Base-by-base conservation (phyloP, 2,888 invertebrate genomes). In the Lasioglossum figueresi region DNA sequence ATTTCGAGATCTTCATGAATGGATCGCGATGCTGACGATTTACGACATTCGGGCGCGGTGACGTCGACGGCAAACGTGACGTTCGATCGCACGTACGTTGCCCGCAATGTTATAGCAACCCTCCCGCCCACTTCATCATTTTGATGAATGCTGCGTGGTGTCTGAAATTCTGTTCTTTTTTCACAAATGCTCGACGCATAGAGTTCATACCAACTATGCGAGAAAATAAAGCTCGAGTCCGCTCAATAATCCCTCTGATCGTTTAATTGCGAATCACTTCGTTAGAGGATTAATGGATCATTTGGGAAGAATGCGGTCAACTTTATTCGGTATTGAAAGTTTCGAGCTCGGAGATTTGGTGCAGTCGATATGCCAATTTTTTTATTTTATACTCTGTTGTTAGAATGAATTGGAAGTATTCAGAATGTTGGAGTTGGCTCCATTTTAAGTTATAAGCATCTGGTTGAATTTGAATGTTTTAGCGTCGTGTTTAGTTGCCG, bases 1-100 rank as follows among this genome's bases (percentile, higher is more conserved):
- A 77, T 85, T 72, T 76, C 73, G 70, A 75, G 52, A 75, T 87
- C 85, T 90, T 90, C 83, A 86, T 90, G 89, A 90, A 90, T 90
- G 89, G 77, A 84, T 77, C 80, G 80, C 79, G 63, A 73, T 75
- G 63, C 87, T 19, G 66, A 31, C 34, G 4, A 66, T 66, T 84
- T 78, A 79, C 56, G 81, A 81, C 80, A 80, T 76, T 34, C 82
- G 37, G 78, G 48, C 79, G 78, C 74, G 37, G 79, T 87, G 88
- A 88, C 87, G 90, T 90, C 79, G 75, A 56, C 77, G 68, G 56
- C 40, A 75, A 83, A 82, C 81, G 80, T 88, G 88, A 88, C 88
- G 88, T 88, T 68, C 82, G 45, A 80, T 31, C 63, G 80, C 70
- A 66, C 80, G 88, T 79, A 76, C 40, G 23, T 72, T 68, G 66